Evolutionary conservation across 2,797 vertebrate genomes (phyloP).

Genomic region (Neosalanx taihuensis): DNA sequence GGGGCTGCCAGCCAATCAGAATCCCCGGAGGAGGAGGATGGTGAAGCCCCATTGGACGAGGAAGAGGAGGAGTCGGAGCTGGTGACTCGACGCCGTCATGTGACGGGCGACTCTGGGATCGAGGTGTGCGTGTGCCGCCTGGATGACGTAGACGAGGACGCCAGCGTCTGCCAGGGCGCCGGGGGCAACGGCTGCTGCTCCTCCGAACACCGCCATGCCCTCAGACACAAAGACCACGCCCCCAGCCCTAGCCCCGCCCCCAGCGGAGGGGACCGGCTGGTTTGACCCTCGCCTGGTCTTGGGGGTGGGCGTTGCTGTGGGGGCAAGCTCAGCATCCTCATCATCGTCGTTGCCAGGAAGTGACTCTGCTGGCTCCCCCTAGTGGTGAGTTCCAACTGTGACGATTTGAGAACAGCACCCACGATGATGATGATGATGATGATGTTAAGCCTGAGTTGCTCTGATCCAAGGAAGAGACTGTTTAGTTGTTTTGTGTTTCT

Average conservation of each 20-base stretch:
- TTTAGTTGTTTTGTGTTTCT: slow-evolving; percentile 33
- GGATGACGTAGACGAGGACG: slow-evolving; percentile 71
- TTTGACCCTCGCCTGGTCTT: slow-evolving; percentile 56
- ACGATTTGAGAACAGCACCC: slow-evolving; percentile 18
- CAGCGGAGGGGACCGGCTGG: slow-evolving; percentile 63
- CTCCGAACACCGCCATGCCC: slow-evolving; percentile 51
- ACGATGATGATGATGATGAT: slow-evolving; percentile 36
- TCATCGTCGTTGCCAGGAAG: too few species aligned
- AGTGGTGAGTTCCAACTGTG: slow-evolving; percentile 9
- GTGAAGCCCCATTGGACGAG: slow-evolving; percentile 27
- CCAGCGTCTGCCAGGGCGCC: slow-evolving; percentile 63
- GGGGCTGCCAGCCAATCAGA: slow-evolving; percentile 32
- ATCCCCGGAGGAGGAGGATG: slow-evolving; percentile 38
- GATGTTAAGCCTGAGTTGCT: slow-evolving; percentile 27
- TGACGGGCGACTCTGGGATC: slow-evolving; percentile 81
- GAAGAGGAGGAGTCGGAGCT: slow-evolving; percentile 52
- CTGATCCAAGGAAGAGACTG: slow-evolving; percentile 31
- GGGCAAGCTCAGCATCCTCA: too few species aligned
- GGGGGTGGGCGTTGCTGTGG: too few species aligned
- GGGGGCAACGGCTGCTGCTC: slow-evolving; percentile 66
- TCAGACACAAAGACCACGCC: slow-evolving; percentile 65
- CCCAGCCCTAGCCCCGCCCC: slow-evolving; percentile 54
- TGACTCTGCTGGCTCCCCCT: too few species aligned
- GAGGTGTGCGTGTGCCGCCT: slow-evolving; percentile 80
- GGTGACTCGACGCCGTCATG: slow-evolving; percentile 73